Evolutionary conservation across 2,888 invertebrate species (phyloP), one percentile per base, ranked within the genome.

Genomic region (Pterostichus niger): DNA sequence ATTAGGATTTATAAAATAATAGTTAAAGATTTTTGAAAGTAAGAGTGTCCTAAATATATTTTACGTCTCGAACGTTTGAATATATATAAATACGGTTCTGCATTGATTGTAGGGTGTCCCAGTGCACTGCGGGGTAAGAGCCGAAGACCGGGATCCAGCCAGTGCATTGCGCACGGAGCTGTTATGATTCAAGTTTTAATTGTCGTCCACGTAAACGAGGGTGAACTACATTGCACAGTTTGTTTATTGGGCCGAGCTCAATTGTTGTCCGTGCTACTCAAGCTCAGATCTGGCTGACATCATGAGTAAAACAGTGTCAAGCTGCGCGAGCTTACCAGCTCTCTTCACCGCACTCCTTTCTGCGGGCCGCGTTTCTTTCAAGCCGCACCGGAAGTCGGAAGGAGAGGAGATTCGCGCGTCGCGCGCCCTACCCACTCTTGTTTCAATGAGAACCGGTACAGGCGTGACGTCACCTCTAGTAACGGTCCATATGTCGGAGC

Each of bases 171-270:
- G 33, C 44, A 40, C 13, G 24, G 64, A 10, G 46, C 61, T 79
- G 79, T 79, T 79, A 79, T 79, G 79, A 79, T 79, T 61, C 49
- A 46, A 15, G 15, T 59, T 79, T 79, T 79, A 79, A 64, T 79
- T 79, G 79, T 79, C 46, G 78, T 59, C 44, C 56, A 59, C 13
- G 24, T 40, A 10, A 9, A 56, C 24, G 79, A 61, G 46, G 61
- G 61, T 46, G 40, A 59, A 31, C 31, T 17, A 35, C 59, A 64
- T 6, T 73, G 24, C 46, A 44, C 46, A 49, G 15, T 73, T 75
- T 75, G 75, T 75, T 71, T 71, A 71, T 13, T 40, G 40, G 64
- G 40, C 64, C 64, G 64, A 64, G 9, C 64, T 11, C 33, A 64
- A 64, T 64, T 64, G 64, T 64, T 64, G 64, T 64, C 64, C 64